Base-by-base conservation (phyloP, 2,113 vertebrate species). In the Daubentonia madagascariensis region DNA sequence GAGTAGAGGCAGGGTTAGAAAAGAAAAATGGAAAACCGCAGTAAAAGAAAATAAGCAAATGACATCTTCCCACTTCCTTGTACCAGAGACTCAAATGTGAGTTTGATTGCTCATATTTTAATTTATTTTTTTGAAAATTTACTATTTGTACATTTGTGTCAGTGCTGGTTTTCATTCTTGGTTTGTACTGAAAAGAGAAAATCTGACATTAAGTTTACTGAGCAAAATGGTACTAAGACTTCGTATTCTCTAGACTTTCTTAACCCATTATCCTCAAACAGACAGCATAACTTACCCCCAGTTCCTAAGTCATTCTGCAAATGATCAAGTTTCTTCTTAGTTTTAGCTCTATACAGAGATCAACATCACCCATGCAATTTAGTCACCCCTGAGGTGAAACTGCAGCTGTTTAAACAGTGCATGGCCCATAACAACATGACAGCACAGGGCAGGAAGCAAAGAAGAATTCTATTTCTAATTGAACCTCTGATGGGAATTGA, bases 381-480 rank as follows among this genome's bases (percentile, higher is more conserved):
- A 52, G 65, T 94, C 89, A 97, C 87, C 95, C 94, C 89, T 20
- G 68, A 89, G 91, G 93, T 84, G 94, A 96, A 91, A n/a, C 61
- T 18, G 40, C 98, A 98, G 97, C 96, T 98, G 98, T 98, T 98
- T 76, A 97, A 98, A 98, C 96, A 98, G 89, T 43, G 37, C 23
- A 4, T 23, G 63, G 79, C 57, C 75, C 79, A 0, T 43, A 92
- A 96, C 72, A 86, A 92, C 80, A 85, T 4, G 23, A 78, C 48
- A 70, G 88, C 7, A 16, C 22, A 87, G 83, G 35, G 68, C 91
- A 87, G 95, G 94, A 97, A 96, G 91, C 86, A 84, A 61, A 93
- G 89, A 94, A 67, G 11, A 81, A 84, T 93, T 86, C 79, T 73
- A 52, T 96, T 97, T 97, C 97, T 94, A 98, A 97, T 54, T 80